Evolutionary conservation across 2,888 invertebrate genomes (phyloP).

Genomic region (Harpalus rubripes): DNA sequence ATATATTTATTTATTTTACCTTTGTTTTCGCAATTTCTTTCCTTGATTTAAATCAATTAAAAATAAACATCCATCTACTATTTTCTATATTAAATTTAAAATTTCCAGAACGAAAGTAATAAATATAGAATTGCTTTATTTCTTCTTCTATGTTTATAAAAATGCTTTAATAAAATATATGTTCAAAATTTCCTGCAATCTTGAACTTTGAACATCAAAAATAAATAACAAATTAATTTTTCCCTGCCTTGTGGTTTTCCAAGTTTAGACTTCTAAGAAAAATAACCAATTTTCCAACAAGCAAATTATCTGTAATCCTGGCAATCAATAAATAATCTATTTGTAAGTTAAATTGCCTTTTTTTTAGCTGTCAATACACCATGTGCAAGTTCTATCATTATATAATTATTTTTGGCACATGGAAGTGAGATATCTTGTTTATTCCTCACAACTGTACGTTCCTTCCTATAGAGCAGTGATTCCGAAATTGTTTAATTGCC

Average conservation of each 20-base stretch:
- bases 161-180: neutral
- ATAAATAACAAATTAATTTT: no score
- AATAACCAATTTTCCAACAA: neutral
- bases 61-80: no score
- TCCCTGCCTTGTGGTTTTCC: neutral
- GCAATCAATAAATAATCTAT: neutral
- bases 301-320: neutral
- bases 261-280: neutral
- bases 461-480: neutral
- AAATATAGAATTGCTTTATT: no score
- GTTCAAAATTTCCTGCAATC: neutral
- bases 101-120: no score
- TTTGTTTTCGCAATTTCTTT: no score
- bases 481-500: neutral
- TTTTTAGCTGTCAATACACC: conserved; percentile 19
- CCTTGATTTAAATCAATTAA: no score
- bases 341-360: conserved; percentile 19
- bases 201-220: neutral
- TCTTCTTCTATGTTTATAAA: no score
- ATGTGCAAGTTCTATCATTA: conserved; percentile 7
- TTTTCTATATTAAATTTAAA: no score
- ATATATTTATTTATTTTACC: no score
- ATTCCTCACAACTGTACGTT: neutral
- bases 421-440: conserved; percentile 25
- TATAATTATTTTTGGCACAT: conserved; percentile 22